Evolutionary conservation across 1,140 invertebrate genomes (phyloP).

Genomic region (Drosophila arizonae): DNA sequence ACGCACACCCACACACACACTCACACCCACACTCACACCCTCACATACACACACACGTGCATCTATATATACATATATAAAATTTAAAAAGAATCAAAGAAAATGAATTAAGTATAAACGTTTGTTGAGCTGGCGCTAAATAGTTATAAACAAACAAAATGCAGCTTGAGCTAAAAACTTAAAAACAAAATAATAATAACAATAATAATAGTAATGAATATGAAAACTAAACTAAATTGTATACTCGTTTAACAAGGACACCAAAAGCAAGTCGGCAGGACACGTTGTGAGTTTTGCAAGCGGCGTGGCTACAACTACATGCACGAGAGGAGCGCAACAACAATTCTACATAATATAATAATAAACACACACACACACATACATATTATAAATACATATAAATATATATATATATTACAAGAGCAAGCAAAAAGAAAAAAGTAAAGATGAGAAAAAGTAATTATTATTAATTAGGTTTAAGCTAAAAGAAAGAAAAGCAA

Average conservation of each 20-base stretch:
- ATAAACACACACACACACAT: slow-evolving; percentile 22
- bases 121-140: slow-evolving; percentile 41
- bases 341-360: slow-evolving; percentile 60
- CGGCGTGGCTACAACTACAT: slow-evolving; percentile 40
- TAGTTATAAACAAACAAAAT: slow-evolving; percentile 38
- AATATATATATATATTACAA: slow-evolving; percentile 71
- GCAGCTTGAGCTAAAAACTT: slow-evolving; percentile 61
- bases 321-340: slow-evolving; percentile 25
- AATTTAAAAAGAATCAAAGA: slow-evolving; percentile 27
- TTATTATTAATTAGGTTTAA: slow-evolving; percentile 79
- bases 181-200: slow-evolving; percentile 11
- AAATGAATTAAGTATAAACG: slow-evolving; percentile 30
- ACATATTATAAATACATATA: slow-evolving; percentile 69
- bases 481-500: slow-evolving; percentile 29
- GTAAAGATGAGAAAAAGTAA: slow-evolving; percentile 48
- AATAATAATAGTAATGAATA: slow-evolving; percentile 55
- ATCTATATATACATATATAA: slow-evolving; percentile 13
- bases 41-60: neutral
- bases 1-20: slow-evolving; percentile 20
- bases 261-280: slow-evolving; percentile 56
- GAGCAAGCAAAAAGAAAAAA: slow-evolving; percentile 38
- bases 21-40: slow-evolving; percentile 6
- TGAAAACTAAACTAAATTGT: slow-evolving; percentile 62
- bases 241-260: slow-evolving; percentile 79
- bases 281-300: slow-evolving; percentile 42